These are phyloP conservation scores for Cebuella pygmaea DNA, from an alignment of 2,797 vertebrate species.

Conservation along the genomic window DNA sequence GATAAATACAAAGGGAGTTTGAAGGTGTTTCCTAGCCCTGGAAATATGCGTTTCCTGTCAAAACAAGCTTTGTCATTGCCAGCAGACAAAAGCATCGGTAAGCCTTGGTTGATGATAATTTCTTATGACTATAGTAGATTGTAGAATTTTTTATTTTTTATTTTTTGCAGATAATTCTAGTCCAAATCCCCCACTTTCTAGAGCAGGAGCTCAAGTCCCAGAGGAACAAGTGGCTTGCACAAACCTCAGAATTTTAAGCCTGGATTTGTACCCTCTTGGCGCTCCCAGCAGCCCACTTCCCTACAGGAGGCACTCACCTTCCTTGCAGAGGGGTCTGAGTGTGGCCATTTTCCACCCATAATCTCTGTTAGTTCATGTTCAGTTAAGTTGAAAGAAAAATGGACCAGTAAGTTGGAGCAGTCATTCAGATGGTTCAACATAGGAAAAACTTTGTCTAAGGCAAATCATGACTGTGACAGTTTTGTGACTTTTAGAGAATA, in stretches of 20 bases:
- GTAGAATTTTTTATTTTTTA: neutral
- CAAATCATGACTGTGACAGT: neutral
- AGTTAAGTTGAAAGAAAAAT: neutral
- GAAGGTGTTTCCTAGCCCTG: neutral
- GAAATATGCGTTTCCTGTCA: neutral
- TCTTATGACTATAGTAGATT: neutral
- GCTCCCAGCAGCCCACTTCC: neutral
- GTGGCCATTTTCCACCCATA: neutral
- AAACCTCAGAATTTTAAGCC: neutral
- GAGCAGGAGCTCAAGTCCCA: neutral
- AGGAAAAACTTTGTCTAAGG: neutral
- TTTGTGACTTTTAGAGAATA: neutral
- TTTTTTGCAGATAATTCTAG: neutral
- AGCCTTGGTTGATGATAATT: neutral
- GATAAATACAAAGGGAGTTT: neutral
- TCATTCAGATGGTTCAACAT: neutral
- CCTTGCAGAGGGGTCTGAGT: neutral
- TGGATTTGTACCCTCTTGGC: neutral
- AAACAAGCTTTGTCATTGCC: neutral
- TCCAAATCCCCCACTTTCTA: neutral
- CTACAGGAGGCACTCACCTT: rapidly evolving
- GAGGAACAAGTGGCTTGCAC: neutral
- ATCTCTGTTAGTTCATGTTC: neutral
- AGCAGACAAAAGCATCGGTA: neutral
- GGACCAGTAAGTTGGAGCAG: neutral